Percentiles rank a stretch among this genome's conserved stretches.
Conservation (phyloP, 2,797 vertebrate species). For the Hephaestus fuliginosus region DNA sequence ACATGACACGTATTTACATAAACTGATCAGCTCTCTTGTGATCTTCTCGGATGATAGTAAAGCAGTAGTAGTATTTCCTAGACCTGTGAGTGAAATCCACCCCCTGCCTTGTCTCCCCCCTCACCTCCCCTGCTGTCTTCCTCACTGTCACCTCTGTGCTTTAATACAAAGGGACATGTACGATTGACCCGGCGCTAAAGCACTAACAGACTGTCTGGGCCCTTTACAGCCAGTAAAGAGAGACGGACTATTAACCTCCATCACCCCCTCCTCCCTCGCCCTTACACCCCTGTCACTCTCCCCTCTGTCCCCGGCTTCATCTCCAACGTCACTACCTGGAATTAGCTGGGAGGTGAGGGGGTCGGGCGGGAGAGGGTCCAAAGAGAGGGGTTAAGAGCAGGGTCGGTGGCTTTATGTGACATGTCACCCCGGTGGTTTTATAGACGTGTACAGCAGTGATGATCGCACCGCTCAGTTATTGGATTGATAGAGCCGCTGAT, state of each 20-base stretch:
- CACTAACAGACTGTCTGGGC: slow-evolving; percentile 85
- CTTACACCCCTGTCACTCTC: slow-evolving; percentile 48
- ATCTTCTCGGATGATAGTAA: not conserved
- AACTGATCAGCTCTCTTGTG: not conserved
- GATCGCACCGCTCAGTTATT: slow-evolving; percentile 61
- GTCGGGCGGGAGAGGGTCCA: not conserved
- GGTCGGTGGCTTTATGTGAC: slow-evolving; percentile 69
- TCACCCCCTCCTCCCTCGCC: slow-evolving; percentile 60
- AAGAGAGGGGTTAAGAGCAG: slow-evolving; percentile 59
- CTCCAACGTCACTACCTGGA: slow-evolving; percentile 62
- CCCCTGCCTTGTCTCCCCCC: not conserved
- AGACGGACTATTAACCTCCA: slow-evolving; percentile 86
- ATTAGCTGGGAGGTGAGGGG: slow-evolving; percentile 37
- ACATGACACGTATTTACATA: not conserved
- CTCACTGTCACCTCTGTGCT: slow-evolving; percentile 80
- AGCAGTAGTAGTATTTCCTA: slow-evolving; percentile 16
- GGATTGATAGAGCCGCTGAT: slow-evolving; percentile 62
- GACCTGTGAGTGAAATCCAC: slow-evolving; percentile 17
- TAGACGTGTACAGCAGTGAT: slow-evolving; percentile 45
- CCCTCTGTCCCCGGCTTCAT: not conserved
- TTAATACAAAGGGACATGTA: slow-evolving; percentile 84
- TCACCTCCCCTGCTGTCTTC: slow-evolving; percentile 11
- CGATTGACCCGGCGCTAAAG: slow-evolving; percentile 80
- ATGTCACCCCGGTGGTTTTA: slow-evolving; percentile 69
- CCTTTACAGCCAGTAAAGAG: slow-evolving; percentile 82